These are phyloP conservation scores for Drosophila lowei DNA, from an alignment of 1,140 invertebrate species.

Conservation along the genomic window DNA sequence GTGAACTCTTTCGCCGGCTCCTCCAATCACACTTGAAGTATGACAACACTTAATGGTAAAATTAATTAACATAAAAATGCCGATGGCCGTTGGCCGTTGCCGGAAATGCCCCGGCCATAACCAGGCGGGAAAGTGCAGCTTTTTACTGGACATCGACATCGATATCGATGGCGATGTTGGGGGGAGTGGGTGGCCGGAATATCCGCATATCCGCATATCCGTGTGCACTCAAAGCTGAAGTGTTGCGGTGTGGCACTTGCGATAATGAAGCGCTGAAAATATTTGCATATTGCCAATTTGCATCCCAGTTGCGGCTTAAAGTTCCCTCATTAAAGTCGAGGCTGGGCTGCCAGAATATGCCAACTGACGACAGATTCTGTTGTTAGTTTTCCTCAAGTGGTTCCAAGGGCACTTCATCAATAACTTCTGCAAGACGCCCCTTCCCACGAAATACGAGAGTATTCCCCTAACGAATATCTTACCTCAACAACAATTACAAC, in stretches of 20 bases:
- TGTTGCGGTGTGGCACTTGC: constrained; percentile 62
- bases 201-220: constrained; percentile 44
- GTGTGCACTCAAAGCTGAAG: constrained; percentile 54
- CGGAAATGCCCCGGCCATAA: constrained; percentile 20
- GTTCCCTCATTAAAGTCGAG: constrained; percentile 3
- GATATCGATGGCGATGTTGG: constrained; percentile 2
- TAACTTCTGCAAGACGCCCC: neutral
- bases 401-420: constrained; percentile 39
- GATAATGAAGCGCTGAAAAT: constrained; percentile 55
- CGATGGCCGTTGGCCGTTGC: too few species aligned
- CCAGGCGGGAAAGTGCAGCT: constrained; percentile 14
- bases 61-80: constrained; percentile 73
- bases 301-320: constrained; percentile 36
- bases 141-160: constrained; percentile 34
- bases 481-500: constrained; percentile 78
- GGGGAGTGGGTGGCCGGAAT: constrained; percentile 8
- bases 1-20: neutral
- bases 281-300: constrained; percentile 62
- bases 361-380: too few species aligned
- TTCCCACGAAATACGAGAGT: too few species aligned
- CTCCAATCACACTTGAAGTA: constrained; percentile 41
- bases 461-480: constrained; percentile 58
- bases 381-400: neutral
- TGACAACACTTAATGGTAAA: constrained; percentile 69
- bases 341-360: constrained; percentile 1